Evolutionary conservation across 2,888 invertebrate species (phyloP).

Genomic region (Lamellibrachia satsuma): DNA sequence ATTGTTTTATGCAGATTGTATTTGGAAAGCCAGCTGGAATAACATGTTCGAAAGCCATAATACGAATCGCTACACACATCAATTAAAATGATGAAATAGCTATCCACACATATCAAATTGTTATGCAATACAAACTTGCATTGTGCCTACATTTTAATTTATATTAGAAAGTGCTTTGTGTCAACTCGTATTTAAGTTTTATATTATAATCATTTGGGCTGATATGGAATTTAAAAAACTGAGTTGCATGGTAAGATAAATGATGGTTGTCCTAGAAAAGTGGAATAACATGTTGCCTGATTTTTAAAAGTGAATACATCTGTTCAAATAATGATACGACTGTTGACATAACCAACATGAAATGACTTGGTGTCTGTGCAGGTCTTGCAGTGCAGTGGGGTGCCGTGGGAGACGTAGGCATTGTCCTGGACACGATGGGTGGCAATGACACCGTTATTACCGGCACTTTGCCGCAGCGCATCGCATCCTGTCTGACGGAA

Average conservation of each 20-base stretch:
- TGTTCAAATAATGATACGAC: not conserved
- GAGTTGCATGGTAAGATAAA: not conserved
- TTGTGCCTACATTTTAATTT: no score
- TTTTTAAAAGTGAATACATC: not conserved
- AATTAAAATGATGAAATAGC: no score
- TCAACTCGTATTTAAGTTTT: no score
- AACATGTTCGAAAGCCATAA: no score
- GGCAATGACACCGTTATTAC: constrained; percentile 90
- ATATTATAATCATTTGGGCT: no score
- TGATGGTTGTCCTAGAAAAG: not conserved
- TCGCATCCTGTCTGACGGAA: constrained; percentile 88
- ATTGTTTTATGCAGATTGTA: no score
- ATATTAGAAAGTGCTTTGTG: no score
- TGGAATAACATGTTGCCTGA: not conserved
- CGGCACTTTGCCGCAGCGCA: constrained; percentile 94
- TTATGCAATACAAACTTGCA: no score
- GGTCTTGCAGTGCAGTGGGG: constrained; percentile 95
- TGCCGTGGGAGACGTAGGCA: constrained; percentile 96
- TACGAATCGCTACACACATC: no score
- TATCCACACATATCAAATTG: no score
- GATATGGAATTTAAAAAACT: no score
- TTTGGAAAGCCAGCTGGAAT: no score
- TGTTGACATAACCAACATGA: not conserved
- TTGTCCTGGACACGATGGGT: constrained; percentile 87
- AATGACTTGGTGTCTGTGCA: constrained; percentile 36